phyloP scores from a whole-genome alignment of 1,140 invertebrate species.

The Campoletis sonorensis region DNA sequence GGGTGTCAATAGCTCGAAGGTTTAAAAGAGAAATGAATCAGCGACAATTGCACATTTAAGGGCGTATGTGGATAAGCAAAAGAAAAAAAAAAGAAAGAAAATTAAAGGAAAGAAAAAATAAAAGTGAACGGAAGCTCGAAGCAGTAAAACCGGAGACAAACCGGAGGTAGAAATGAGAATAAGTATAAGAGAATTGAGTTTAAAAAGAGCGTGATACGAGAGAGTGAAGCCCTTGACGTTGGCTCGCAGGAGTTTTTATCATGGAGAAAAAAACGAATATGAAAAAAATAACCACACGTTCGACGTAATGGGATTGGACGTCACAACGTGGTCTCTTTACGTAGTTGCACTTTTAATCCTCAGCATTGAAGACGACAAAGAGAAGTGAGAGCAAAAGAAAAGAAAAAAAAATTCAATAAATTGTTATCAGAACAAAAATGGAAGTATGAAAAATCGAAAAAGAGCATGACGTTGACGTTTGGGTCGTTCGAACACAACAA shows the following conservation, averaged over 20 bases:
- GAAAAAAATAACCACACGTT: background rate
- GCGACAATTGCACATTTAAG: background rate
- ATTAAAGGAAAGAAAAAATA: no score
- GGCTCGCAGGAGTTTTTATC: slow-evolving; percentile 56
- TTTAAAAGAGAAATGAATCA: slow-evolving; percentile 6
- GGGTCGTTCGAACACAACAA: no score
- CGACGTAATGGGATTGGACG: slow-evolving; percentile 71
- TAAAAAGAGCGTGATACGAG: slow-evolving; percentile 60
- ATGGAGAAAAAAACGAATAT: slow-evolving; percentile 62
- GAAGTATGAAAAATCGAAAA: no score
- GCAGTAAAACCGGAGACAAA: background rate
- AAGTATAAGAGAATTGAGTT: slow-evolving; percentile 33
- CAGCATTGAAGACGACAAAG: background rate
- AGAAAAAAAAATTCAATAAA: background rate
- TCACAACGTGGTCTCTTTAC: slow-evolving; percentile 61
- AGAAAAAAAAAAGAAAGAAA: no score
- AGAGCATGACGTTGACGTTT: no score
- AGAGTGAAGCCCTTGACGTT: slow-evolving; percentile 58
- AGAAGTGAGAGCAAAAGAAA: background rate
- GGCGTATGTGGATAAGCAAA: background rate
- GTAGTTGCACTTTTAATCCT: slow-evolving; percentile 1
- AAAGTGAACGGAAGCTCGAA: background rate
- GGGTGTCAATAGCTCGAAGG: background rate
- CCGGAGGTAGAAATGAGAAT: slow-evolving; percentile 16
- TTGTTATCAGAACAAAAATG: no score